Conservation (phyloP, 1,140 invertebrate species). For the Philopotamus ludificatus region DNA sequence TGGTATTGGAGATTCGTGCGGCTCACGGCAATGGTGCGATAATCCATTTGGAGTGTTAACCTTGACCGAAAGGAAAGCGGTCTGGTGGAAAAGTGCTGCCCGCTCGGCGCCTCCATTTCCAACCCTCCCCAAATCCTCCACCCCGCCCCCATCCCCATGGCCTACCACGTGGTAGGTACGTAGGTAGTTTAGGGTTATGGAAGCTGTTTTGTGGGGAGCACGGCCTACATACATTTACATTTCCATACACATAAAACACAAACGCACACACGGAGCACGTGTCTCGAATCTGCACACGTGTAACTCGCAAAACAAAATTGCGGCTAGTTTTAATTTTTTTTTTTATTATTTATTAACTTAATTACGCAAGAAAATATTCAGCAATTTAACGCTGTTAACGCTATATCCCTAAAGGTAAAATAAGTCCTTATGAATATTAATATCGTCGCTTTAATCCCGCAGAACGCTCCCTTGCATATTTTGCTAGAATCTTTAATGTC, state of each 20-base stretch:
- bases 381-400: not conserved
- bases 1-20: not conserved
- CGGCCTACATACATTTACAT: too few relatives aligned
- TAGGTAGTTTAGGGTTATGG: too few relatives aligned
- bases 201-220: too few relatives aligned
- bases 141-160: not conserved
- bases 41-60: slow-evolving; percentile 17
- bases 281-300: too few relatives aligned
- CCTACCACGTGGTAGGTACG: too few relatives aligned
- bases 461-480: slow-evolving; percentile 23
- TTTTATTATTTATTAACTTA: too few relatives aligned
- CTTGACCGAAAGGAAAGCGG: slow-evolving; percentile 11
- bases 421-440: slow-evolving; percentile 26
- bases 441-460: slow-evolving; percentile 16
- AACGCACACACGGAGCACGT: too few relatives aligned
- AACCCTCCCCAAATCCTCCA: not conserved
- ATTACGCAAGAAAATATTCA: not conserved
- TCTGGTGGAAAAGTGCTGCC: not conserved
- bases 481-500: not conserved
- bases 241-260: too few relatives aligned
- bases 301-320: too few relatives aligned
- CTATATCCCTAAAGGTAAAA: not conserved
- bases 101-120: not conserved
- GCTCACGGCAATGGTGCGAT: not conserved
- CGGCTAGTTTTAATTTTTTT: too few relatives aligned